Evolutionary conservation across 1,140 invertebrate genomes (phyloP).

Genomic region (Zaprionus tsacasi): DNA sequence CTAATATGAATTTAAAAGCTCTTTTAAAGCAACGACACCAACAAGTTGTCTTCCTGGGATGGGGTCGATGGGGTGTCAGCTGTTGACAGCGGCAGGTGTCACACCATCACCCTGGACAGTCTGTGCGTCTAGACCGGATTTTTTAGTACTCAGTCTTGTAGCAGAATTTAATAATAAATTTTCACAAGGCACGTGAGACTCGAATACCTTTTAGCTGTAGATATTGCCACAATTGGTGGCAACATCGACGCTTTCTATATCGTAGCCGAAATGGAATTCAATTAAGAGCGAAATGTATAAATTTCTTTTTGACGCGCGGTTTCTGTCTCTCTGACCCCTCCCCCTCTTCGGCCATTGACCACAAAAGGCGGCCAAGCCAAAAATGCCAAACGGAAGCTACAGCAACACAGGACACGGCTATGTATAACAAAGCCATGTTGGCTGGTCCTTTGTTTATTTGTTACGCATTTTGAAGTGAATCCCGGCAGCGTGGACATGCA

Average conservation of each 20-base stretch:
- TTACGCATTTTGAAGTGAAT: constrained; percentile 56
- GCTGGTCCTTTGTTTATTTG: constrained; percentile 72
- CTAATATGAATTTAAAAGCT: constrained; percentile 30
- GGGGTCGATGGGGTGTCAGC: not conserved
- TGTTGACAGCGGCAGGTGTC: constrained; percentile 53
- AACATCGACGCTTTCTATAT: constrained; percentile 25
- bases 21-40: not conserved
- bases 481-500: constrained; percentile 9
- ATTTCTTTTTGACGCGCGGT: constrained; percentile 44
- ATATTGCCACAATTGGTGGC: constrained; percentile 38
- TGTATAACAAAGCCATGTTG: constrained; percentile 14
- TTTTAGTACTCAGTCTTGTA: constrained; percentile 20
- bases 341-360: constrained; percentile 17
- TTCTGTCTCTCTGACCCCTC: constrained; percentile 8
- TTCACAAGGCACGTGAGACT: constrained; percentile 43
- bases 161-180: constrained; percentile 70
- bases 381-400: constrained; percentile 65
- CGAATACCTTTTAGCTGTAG: constrained; percentile 37
- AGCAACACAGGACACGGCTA: constrained; percentile 7
- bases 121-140: constrained; percentile 66
- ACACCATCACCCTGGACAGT: constrained; percentile 25
- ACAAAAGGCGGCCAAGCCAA: constrained; percentile 16
- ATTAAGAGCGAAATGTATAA: constrained; percentile 62
- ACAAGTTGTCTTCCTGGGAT: not conserved
- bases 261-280: constrained; percentile 63